Percentiles rank a stretch among this genome's conserved stretches.
Conservation (phyloP, 2,113 vertebrate species). For the Psophia crepitans region DNA sequence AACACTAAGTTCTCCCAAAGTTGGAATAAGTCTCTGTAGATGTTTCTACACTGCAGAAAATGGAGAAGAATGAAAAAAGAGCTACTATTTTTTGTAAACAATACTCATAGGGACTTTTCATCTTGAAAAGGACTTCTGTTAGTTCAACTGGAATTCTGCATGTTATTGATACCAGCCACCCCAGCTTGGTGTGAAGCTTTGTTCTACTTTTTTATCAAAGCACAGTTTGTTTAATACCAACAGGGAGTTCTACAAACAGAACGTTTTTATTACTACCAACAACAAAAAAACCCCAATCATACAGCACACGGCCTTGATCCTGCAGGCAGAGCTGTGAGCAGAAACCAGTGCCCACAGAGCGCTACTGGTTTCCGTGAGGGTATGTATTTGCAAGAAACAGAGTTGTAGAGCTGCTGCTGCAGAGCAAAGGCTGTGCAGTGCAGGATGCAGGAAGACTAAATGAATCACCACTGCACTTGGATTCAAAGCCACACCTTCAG, state of each 20-base stretch:
- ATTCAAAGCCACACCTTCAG: neutral
- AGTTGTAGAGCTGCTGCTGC: neutral
- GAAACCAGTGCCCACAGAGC: neutral
- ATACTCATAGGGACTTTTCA: neutral
- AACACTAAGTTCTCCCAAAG: constrained; percentile 4
- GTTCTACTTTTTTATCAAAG: neutral
- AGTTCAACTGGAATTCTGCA: neutral
- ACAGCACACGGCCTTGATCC: neutral
- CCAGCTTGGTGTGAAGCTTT: neutral
- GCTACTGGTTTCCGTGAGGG: neutral
- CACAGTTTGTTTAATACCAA: neutral
- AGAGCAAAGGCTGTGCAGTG: neutral
- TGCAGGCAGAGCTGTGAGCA: neutral
- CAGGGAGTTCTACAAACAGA: neutral
- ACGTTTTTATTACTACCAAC: neutral
- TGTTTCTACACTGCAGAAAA: neutral
- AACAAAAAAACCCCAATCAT: neutral
- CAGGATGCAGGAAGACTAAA: neutral
- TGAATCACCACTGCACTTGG: neutral
- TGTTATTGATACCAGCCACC: neutral
- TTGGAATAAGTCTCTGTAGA: constrained; percentile 4
- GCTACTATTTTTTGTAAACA: neutral
- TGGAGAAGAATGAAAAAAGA: neutral
- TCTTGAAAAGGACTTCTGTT: neutral
- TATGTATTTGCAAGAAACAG: neutral